Evolutionary conservation across 2,797 vertebrate species (phyloP).

Genomic region (Myripristis jacobus): DNA sequence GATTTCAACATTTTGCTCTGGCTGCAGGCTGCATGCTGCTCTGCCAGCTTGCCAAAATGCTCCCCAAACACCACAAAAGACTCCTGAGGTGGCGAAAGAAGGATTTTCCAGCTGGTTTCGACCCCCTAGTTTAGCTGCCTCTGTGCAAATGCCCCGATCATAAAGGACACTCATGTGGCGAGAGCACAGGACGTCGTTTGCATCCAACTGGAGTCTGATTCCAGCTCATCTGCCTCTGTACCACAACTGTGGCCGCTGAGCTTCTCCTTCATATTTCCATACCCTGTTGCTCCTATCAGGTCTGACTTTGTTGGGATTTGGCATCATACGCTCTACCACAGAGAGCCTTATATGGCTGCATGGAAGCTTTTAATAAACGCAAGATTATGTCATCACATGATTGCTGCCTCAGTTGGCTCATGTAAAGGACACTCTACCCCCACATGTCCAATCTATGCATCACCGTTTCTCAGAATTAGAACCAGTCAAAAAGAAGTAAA

Average conservation of each 20-base stretch:
- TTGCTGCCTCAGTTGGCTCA: constrained; percentile 37
- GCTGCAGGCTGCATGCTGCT: too few species aligned
- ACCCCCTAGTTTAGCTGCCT: neutral
- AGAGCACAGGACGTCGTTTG: constrained; percentile 11
- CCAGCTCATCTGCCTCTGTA: constrained; percentile 14
- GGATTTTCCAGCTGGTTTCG: constrained; percentile 16
- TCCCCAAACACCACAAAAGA: too few species aligned
- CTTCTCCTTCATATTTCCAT: neutral
- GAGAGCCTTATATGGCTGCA: constrained; percentile 30
- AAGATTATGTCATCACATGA: constrained; percentile 72
- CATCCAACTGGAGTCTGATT: constrained; percentile 38
- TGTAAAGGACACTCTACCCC: constrained; percentile 19
- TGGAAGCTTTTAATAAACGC: constrained; percentile 48
- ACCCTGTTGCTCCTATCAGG: neutral
- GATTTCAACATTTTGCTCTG: too few species aligned
- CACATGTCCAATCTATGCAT: neutral
- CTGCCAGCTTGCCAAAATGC: too few species aligned
- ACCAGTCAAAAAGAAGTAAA: too few species aligned
- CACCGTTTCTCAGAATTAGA: neutral
- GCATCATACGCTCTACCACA: constrained; percentile 40
- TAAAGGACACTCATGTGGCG: constrained; percentile 26
- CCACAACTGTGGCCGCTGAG: constrained; percentile 8
- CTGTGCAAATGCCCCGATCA: constrained; percentile 16
- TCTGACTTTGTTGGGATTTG: constrained; percentile 39
- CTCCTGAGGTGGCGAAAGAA: constrained; percentile 20